phyloP scores from a whole-genome alignment of 2,113 vertebrate species.

The Oryzias javanicus region DNA sequence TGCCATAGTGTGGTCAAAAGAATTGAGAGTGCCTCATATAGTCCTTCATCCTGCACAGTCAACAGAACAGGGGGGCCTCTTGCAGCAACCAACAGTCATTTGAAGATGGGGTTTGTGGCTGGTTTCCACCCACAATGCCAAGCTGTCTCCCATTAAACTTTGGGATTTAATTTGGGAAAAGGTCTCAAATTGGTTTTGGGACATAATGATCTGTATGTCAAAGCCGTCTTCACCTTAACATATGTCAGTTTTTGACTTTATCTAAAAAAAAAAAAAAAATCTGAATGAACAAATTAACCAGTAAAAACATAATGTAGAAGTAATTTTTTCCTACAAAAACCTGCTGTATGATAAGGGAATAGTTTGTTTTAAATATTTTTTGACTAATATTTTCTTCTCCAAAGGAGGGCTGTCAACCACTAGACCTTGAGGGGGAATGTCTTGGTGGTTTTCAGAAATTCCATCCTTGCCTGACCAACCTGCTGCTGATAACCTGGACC shows the following conservation, averaged over 20 bases:
- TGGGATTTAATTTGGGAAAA: slow-evolving; percentile 70
- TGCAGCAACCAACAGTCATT: slow-evolving; percentile 64
- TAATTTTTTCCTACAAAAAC: slow-evolving; percentile 10
- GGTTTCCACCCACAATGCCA: slow-evolving; percentile 73
- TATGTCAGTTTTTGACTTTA: slow-evolving; percentile 63
- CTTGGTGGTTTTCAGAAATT: no score
- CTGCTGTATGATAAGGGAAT: no score
- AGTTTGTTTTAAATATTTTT: no score
- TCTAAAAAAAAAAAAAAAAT: slow-evolving; percentile 58
- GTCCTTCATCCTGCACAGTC: slow-evolving; percentile 64
- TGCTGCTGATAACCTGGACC: no score
- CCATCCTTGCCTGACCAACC: no score
- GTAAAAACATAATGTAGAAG: slow-evolving; percentile 16
- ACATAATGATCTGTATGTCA: slow-evolving; percentile 42
- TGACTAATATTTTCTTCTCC: no score
- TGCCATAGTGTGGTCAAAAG: slow-evolving; percentile 72
- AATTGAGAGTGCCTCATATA: slow-evolving; percentile 51
- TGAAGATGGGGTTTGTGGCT: slow-evolving; percentile 75
- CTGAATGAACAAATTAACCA: slow-evolving; percentile 42
- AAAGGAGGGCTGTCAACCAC: no score
- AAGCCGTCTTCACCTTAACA: slow-evolving; percentile 52
- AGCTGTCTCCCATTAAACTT: slow-evolving; percentile 75
- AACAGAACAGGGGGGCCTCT: slow-evolving; percentile 66
- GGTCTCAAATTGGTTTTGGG: slow-evolving; percentile 53
- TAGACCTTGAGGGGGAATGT: no score